Conservation (phyloP, 2,797 vertebrate genomes). For the Clarias laeviceps region DNA sequence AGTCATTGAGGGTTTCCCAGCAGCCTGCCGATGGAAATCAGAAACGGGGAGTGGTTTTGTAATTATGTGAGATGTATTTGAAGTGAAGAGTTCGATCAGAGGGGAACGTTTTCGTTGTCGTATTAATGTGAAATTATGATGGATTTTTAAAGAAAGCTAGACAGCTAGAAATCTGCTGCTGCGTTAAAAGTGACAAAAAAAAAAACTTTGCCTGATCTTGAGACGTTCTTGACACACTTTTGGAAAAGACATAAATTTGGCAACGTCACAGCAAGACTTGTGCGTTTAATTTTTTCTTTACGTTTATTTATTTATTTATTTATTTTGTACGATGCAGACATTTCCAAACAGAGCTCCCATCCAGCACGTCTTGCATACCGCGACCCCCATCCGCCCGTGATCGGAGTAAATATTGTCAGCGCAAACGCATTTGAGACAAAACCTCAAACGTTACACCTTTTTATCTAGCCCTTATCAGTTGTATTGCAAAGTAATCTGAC, state of each 20-base stretch:
- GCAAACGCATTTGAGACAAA: neutral
- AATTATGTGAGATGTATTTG: neutral
- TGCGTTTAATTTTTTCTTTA: neutral
- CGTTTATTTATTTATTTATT: too few relatives aligned
- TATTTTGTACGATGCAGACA: neutral
- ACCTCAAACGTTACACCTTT: neutral
- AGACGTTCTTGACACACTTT: too few relatives aligned
- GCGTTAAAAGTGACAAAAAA: too few relatives aligned
- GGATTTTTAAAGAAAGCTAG: neutral
- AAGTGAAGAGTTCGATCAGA: neutral
- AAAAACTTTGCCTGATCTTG: too few relatives aligned
- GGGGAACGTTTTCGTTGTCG: neutral
- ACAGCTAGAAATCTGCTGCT: neutral
- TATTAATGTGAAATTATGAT: neutral
- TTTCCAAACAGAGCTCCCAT: neutral
- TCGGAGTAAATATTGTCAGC: neutral
- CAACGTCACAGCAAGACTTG: neutral
- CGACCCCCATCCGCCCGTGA: neutral
- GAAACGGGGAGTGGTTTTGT: neutral
- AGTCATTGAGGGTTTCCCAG: neutral
- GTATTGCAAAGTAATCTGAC: neutral
- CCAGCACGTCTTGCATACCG: neutral
- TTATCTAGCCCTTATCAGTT: neutral
- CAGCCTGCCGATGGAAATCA: neutral
- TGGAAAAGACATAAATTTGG: neutral